A percentile compares a stretch with the other conserved stretches of the same genome.
phyloP scores from a whole-genome alignment of 1,140 invertebrate genomes.

The Drosophila cardini region DNA sequence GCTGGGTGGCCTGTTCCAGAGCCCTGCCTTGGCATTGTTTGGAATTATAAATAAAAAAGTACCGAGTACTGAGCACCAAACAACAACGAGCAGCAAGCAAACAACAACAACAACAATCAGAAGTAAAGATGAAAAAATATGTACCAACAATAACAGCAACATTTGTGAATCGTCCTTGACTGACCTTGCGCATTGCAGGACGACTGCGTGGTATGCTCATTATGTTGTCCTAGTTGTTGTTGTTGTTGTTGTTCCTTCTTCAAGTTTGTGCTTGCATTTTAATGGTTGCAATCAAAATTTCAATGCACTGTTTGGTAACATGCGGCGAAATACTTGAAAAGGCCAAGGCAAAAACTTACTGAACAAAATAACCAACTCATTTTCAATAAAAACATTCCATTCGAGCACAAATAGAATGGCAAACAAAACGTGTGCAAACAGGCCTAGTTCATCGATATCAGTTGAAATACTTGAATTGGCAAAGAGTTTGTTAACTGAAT shows the following conservation, averaged over 20 bases:
- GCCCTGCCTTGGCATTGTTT: slow-evolving; percentile 51
- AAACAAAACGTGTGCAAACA: slow-evolving; percentile 25
- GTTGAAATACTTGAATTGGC: neutral
- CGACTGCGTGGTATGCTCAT: slow-evolving; percentile 68
- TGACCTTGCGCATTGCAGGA: slow-evolving; percentile 72
- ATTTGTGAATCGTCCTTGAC: slow-evolving; percentile 74
- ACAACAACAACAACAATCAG: slow-evolving; percentile 25
- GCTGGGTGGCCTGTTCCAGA: slow-evolving; percentile 34
- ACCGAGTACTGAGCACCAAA: slow-evolving; percentile 10
- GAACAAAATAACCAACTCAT: neutral
- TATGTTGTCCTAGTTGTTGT: slow-evolving; percentile 49
- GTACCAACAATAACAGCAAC: slow-evolving; percentile 44
- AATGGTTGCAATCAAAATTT: slow-evolving; percentile 80
- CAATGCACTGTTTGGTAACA: slow-evolving; percentile 70
- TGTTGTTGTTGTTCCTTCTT: slow-evolving; percentile 19
- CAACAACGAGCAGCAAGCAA: slow-evolving; percentile 1
- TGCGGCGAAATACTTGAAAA: slow-evolving; percentile 39
- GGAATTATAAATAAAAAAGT: slow-evolving; percentile 68
- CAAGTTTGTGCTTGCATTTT: slow-evolving; percentile 69
- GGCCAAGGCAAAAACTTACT: slow-evolving; percentile 40
- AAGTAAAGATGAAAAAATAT: slow-evolving; percentile 18
- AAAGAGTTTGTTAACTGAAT: slow-evolving; percentile 1
- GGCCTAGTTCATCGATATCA: slow-evolving; percentile 5
- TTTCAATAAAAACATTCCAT: slow-evolving; percentile 17
- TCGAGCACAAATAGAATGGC: neutral